Conservation (phyloP, 2,113 vertebrate genomes). For the Grammomys surdaster region DNA sequence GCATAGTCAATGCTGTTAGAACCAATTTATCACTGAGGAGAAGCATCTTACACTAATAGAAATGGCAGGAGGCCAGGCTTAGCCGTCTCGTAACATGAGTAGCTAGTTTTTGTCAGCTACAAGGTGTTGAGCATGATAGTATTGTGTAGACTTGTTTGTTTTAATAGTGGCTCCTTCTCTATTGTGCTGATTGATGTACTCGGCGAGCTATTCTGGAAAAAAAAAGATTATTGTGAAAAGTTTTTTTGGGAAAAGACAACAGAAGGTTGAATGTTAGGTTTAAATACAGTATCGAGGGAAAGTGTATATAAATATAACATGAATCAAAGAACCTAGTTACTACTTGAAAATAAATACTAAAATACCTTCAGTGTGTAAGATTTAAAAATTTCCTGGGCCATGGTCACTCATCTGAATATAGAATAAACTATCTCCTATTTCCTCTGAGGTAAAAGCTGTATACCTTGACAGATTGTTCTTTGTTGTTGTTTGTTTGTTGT, state of each 20-base stretch:
- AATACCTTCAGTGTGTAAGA: not conserved
- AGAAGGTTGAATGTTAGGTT: not conserved
- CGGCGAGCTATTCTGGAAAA: constrained; percentile 10
- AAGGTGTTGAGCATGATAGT: constrained; percentile 66
- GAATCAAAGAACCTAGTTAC: not conserved
- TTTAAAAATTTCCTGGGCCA: not conserved
- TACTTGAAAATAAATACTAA: constrained; percentile 45
- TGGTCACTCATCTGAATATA: not conserved
- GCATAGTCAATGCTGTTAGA: constrained; percentile 26
- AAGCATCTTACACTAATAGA: constrained; percentile 65
- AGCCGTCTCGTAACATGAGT: constrained; percentile 47
- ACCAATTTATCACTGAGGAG: constrained; percentile 59
- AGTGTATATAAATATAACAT: not conserved
- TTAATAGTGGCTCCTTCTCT: constrained; percentile 52
- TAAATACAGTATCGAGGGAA: not conserved
- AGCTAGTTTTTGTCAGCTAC: constrained; percentile 69
- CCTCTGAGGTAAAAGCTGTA: not conserved
- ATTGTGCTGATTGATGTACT: constrained; percentile 39
- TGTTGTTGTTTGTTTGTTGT: not conserved
- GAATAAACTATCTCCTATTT: not conserved
- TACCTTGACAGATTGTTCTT: not conserved
- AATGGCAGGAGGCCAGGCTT: constrained; percentile 71
- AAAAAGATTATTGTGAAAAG: constrained; percentile 28
- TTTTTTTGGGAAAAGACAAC: constrained; percentile 58
- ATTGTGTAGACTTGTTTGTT: constrained; percentile 59